Evolutionary conservation across 2,113 vertebrate genomes (phyloP).

Genomic region (Seriola dumerili): DNA sequence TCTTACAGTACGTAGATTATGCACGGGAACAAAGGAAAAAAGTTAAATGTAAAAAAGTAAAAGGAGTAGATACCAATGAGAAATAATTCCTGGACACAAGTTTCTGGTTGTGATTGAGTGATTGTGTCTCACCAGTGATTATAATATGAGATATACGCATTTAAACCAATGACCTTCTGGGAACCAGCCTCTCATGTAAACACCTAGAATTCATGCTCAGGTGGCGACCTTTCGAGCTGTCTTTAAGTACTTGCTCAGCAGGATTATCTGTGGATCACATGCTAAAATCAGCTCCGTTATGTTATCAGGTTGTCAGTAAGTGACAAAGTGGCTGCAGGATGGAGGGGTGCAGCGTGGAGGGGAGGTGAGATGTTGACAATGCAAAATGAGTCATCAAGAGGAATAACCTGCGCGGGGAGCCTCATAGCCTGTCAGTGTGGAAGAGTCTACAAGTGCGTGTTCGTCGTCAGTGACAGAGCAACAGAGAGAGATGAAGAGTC

Average conservation of each 20-base stretch:
- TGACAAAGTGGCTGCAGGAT: slow-evolving; percentile 37
- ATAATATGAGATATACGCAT: background rate
- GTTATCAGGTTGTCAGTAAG: slow-evolving; percentile 35
- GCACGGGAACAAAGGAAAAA: too few relatives aligned
- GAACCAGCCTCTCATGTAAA: background rate
- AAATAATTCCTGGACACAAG: background rate
- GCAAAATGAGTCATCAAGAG: slow-evolving; percentile 58
- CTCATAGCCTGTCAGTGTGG: slow-evolving; percentile 11
- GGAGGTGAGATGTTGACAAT: slow-evolving; percentile 22
- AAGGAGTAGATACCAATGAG: too few relatives aligned
- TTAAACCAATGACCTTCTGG: background rate
- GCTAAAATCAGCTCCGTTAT: slow-evolving; percentile 29
- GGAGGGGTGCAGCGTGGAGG: background rate
- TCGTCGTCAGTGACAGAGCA: slow-evolving; percentile 23
- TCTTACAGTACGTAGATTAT: too few relatives aligned
- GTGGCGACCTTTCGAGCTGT: background rate
- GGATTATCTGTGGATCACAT: slow-evolving; percentile 5
- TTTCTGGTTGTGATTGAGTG: background rate
- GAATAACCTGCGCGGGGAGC: slow-evolving; percentile 37
- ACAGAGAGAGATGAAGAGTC: slow-evolving; percentile 15
- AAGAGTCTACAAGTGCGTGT: background rate
- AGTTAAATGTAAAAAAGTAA: too few relatives aligned
- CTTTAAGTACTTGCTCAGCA: slow-evolving; percentile 18
- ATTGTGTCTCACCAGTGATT: background rate
- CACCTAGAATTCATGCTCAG: background rate